These are phyloP conservation scores for Onchidella celtica DNA, from an alignment of 2,888 invertebrate species.

Conservation along the genomic window DNA sequence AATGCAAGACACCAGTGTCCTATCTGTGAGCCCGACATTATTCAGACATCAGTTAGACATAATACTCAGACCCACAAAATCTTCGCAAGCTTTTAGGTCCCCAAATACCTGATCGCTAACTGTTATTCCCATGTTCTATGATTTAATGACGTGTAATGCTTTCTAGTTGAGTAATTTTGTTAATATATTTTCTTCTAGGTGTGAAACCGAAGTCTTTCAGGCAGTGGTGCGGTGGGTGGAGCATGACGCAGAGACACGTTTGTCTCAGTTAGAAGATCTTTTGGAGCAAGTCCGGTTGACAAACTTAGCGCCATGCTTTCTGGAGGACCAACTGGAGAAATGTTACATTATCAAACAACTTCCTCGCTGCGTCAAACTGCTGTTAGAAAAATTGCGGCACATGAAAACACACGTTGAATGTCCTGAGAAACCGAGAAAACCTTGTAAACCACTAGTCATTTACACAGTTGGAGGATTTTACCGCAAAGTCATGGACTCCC, in stretches of 20 bases:
- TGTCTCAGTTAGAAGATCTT: conserved; percentile 92
- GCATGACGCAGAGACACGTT: conserved; percentile 90
- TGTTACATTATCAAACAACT: conserved; percentile 93
- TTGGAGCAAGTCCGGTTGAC: conserved; percentile 94
- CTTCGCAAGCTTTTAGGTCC: too few species aligned
- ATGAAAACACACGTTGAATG: conserved; percentile 92
- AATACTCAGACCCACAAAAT: too few species aligned
- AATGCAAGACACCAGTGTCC: too few species aligned
- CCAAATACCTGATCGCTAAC: too few species aligned
- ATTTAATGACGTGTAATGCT: too few species aligned
- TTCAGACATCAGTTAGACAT: too few species aligned
- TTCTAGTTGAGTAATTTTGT: too few species aligned
- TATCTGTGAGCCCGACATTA: too few species aligned
- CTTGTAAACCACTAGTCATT: conserved; percentile 91
- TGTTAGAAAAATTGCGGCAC: conserved; percentile 93
- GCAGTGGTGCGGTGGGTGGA: conserved; percentile 94
- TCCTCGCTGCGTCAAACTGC: conserved; percentile 93
- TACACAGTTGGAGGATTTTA: conserved; percentile 95
- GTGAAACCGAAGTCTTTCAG: conserved; percentile 89
- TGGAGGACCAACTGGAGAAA: conserved; percentile 94
- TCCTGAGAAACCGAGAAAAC: conserved; percentile 88
- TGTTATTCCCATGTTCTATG: too few species aligned
- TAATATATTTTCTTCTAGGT: too few species aligned
- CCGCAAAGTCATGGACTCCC: conserved; percentile 89
- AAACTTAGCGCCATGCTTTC: conserved; percentile 93